Conservation (phyloP, 1,140 invertebrate species). For the Drosophila littoralis region DNA sequence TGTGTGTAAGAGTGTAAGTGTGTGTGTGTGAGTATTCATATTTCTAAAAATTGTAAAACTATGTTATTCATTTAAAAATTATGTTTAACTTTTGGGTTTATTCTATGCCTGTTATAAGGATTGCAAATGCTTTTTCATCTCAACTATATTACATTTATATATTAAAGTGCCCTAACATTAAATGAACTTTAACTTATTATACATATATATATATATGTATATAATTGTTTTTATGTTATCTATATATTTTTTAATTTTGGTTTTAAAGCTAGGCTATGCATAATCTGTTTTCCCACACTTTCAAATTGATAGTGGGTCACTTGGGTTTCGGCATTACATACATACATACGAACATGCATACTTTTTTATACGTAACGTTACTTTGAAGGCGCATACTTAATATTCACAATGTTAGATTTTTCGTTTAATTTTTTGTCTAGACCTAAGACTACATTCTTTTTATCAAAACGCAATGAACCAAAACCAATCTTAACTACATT, state of each 20-base stretch:
- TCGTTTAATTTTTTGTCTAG: conserved; percentile 59
- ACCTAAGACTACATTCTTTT: conserved; percentile 63
- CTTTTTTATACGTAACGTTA: conserved; percentile 38
- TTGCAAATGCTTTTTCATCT: conserved; percentile 72
- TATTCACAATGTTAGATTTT: conserved; percentile 78
- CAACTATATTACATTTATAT: conserved; percentile 39
- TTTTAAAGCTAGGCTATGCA: conserved; percentile 64
- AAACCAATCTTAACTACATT: conserved; percentile 48
- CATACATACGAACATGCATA: conserved; percentile 49
- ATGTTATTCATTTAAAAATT: conserved; percentile 78
- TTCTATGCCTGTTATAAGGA: conserved; percentile 67
- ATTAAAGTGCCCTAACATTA: conserved; percentile 65
- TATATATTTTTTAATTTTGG: conserved; percentile 39
- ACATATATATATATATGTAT: not conserved
- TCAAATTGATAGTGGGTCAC: conserved; percentile 54
- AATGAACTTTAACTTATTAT: conserved; percentile 61
- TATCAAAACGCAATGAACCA: conserved; percentile 59
- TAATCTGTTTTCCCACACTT: conserved; percentile 12
- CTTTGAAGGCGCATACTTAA: conserved; percentile 82
- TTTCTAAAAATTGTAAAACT: conserved; percentile 72
- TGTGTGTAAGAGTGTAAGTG: conserved; percentile 18
- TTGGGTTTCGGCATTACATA: conserved; percentile 56
- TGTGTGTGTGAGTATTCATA: conserved; percentile 36
- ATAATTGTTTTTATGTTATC: conserved; percentile 1
- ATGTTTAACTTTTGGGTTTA: conserved; percentile 80